Evolutionary conservation across 2,797 vertebrate genomes (phyloP), one percentile per base, ranked within the genome.

Genomic region (Acomys russatus): DNA sequence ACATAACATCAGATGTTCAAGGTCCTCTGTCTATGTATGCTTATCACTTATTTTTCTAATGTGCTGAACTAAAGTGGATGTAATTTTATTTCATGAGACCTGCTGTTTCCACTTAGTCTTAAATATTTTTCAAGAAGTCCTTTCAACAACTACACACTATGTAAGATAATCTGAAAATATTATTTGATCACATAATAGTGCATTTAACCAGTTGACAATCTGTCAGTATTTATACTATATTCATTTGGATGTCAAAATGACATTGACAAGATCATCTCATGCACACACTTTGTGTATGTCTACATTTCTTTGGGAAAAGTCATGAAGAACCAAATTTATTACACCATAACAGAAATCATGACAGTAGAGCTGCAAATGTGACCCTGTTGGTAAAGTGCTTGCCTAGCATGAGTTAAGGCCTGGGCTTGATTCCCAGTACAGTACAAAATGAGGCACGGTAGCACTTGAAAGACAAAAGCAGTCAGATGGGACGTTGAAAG

Each of bases 181-280:
- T 86, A 88, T 59, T 61, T 87, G 49, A 51, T 64, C 22, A n/a
- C 10, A 83, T 3, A 63, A 35, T 79, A 82, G 59, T 79, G 1
- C 44, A 44, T 92, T 79, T 92, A 96, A 38, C 9, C 63, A 90
- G 2, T 78, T 17, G 9, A 59, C 11, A 93, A 20, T 85, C 44
- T 73, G 49, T 91, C 96, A 17, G 9, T 73, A 92, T 83, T 84
- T 78, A 18, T 80, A 54, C 23, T 76, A 3, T 15, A 51, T 96
- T 93, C 8, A 88, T 73, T 93, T 91, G 14, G 28, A 79, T 84
- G 49, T 85, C 59, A 68, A 87, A 96, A 63, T 71, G 38, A 77
- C 56, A 70, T 89, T 88, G 63, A 64, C 56, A 88, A 73, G 49
- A 82, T 33, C 1, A 54, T 64, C n/a, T 74, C 87, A 6, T 30